Percentiles rank a stretch among this genome's conserved stretches.
phyloP scores from a whole-genome alignment of 2,113 vertebrate species.

The Ancistrus triradiatus region DNA sequence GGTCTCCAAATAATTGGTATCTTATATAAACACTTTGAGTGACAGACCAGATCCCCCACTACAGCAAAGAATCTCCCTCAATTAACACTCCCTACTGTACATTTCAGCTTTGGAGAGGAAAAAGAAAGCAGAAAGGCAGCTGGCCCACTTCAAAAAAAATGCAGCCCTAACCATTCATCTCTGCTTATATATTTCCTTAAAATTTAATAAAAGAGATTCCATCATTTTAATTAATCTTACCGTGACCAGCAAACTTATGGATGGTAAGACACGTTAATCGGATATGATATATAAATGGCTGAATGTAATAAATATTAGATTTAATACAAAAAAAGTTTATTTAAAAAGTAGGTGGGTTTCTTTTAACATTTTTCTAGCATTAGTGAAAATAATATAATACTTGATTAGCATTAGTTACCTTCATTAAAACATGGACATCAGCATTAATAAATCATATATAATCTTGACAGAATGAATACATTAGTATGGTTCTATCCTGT shows the following conservation, averaged over 20 bases:
- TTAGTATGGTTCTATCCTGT: no score
- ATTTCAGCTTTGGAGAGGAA: conserved; percentile 46
- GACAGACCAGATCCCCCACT: conserved; percentile 64
- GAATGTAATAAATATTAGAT: no score
- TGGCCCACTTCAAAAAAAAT: conserved; percentile 60
- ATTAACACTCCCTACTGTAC: conserved; percentile 66
- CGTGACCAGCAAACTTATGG: conserved; percentile 36
- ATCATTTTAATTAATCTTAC: conserved; percentile 12
- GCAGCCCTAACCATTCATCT: conserved; percentile 46
- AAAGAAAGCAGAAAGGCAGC: conserved; percentile 43
- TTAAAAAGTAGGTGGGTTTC: no score
- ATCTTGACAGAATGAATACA: no score
- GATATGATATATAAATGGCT: no score
- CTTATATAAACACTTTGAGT: conserved; percentile 68
- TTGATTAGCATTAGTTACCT: no score
- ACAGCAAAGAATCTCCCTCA: conserved; percentile 67
- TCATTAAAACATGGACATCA: no score
- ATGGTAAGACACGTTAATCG: no score
- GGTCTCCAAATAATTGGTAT: conserved; percentile 66
- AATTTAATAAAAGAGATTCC: conserved; percentile 28
- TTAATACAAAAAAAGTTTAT: conserved; percentile 8
- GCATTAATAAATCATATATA: no score
- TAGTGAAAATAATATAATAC: no score
- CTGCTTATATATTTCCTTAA: conserved; percentile 51
- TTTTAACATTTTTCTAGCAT: no score